Conservation (phyloP, 2,797 vertebrate genomes). For the Lacerta agilis region DNA sequence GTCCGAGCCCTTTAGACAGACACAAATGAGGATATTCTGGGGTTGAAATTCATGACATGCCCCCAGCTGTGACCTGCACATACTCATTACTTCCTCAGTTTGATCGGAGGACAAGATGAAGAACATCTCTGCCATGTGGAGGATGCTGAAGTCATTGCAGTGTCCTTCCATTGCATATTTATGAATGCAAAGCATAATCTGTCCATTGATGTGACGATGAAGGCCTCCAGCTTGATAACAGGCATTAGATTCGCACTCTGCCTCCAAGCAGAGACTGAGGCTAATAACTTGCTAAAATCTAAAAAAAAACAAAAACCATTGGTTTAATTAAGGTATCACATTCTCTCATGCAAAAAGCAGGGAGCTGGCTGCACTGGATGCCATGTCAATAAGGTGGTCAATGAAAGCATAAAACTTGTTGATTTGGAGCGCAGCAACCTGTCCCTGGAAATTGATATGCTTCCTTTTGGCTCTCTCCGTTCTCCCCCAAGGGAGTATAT, state of each 20-base stretch:
- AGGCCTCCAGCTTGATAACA: background rate
- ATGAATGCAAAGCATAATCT: background rate
- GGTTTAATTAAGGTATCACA: background rate
- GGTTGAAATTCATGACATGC: background rate
- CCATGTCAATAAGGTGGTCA: background rate
- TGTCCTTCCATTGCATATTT: background rate
- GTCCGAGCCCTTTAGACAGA: background rate
- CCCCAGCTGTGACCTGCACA: no score
- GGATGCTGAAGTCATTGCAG: background rate
- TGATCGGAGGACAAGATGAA: background rate
- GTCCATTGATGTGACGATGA: background rate
- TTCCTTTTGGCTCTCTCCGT: background rate
- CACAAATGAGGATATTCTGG: background rate
- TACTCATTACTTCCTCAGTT: background rate
- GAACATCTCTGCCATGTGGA: background rate
- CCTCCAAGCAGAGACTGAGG: background rate
- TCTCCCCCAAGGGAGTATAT: background rate
- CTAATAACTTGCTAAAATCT: background rate
- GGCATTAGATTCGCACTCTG: background rate
- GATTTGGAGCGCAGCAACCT: background rate
- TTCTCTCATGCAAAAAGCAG: background rate
- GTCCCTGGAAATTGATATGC: background rate
- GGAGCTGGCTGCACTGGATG: background rate
- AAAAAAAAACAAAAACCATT: background rate
- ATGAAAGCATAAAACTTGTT: background rate